Evolutionary conservation across 2,888 invertebrate genomes (phyloP), one percentile per base, ranked within the genome.

Genomic region (Sarcophaga rosellei): DNA sequence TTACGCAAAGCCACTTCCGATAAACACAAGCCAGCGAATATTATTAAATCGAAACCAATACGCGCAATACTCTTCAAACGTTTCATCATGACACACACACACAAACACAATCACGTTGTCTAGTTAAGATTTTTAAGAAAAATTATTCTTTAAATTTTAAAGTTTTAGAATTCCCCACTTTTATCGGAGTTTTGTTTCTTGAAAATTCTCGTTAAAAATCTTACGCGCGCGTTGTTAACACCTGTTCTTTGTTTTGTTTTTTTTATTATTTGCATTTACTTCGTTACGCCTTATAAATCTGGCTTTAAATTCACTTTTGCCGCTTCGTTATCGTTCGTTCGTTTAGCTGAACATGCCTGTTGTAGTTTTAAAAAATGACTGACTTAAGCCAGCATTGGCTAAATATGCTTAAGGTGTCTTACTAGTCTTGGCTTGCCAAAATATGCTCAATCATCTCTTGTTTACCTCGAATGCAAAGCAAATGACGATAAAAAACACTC

Each of bases 31-130:
- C 90, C 88, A 21, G 78, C 89, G 84, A 91, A 92, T 72, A 92
- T 89, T 87, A 91, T 69, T 61, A 92, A 83, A 88, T 92, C 92
- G 78, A 92, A 90, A 35, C 89, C 84, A 72, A 89, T 90, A 85
- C 92, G 92, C 12, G 89, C 89, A 84, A 90, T 74, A 75, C 84
- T 86, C 78, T 87, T 89, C 88, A 66, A 88, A 65, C 87, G 74
- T 82, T 85, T 87, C 85, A 87, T 87, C 57, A 23, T 68, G 10
- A 47, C 10, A 25, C 57, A 44, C 66, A 44, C 66, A 45, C 47
- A 35, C 21, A 3, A 15, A 17, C 45, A 70, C 63, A 12, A 35
- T 10, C 35, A 35, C 35, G 8, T 35, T 35, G 35, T 35, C 10
- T 8, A 10, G 35, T 35, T 35, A 35, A 35, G 17, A 15, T 0